Conservation (phyloP, 2,113 vertebrate species). For the Scortum barcoo region DNA sequence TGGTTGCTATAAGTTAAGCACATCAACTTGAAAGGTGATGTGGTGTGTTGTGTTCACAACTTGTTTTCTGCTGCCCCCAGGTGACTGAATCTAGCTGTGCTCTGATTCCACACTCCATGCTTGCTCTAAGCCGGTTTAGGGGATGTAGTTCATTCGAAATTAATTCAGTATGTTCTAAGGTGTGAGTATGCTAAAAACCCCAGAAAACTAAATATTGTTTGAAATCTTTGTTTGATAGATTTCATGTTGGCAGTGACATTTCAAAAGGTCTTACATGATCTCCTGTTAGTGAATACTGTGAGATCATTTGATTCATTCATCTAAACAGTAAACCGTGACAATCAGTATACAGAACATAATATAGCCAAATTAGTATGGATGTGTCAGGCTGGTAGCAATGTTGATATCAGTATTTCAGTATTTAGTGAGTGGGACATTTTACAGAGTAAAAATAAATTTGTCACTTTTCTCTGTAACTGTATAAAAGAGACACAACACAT, state of each 20-base stretch:
- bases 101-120: constrained; percentile 15
- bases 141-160: neutral
- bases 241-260: neutral
- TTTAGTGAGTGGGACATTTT: neutral
- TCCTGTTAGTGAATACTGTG: neutral
- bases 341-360: neutral
- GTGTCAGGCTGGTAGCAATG: neutral
- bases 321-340: neutral
- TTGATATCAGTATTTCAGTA: neutral
- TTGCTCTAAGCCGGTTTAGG: neutral
- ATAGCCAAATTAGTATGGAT: neutral
- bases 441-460: neutral
- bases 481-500: neutral
- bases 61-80: neutral
- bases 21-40: neutral
- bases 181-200: neutral
- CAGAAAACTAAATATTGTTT: neutral
- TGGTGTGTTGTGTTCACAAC: neutral
- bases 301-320: neutral
- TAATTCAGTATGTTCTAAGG: neutral
- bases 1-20: neutral
- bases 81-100: neutral
- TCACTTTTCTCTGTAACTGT: neutral
- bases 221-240: neutral
- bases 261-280: neutral